Conservation (phyloP, 2,797 vertebrate genomes). For the Tragelaphus oryx region DNA sequence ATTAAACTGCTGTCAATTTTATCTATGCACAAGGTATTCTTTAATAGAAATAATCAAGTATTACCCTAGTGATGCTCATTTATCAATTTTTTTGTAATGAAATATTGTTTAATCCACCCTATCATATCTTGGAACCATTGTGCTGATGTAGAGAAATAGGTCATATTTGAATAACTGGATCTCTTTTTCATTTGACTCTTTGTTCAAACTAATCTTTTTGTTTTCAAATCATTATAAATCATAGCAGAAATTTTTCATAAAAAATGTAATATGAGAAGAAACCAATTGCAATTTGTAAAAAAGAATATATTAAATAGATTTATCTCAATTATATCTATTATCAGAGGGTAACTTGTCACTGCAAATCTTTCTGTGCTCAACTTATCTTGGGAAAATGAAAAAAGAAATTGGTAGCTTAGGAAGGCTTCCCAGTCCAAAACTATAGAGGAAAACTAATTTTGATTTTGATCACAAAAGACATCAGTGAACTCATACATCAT, state of each 20-base stretch:
- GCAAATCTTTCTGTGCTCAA: constrained; percentile 40
- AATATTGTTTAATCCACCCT: not conserved
- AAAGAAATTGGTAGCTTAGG: not conserved
- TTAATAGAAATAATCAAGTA: not conserved
- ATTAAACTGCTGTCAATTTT: not conserved
- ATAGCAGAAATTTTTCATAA: not conserved
- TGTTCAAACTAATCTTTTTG: not conserved
- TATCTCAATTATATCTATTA: not conserved
- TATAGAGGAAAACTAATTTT: constrained; percentile 63
- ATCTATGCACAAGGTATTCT: not conserved
- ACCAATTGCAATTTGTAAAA: not conserved
- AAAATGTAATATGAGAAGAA: not conserved
- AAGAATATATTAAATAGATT: not conserved
- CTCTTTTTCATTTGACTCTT: not conserved
- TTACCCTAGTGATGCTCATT: not conserved
- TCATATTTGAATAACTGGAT: not conserved
- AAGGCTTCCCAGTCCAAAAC: constrained; percentile 36
- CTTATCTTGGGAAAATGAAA: constrained; percentile 17
- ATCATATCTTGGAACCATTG: not conserved
- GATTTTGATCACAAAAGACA: constrained; percentile 57
- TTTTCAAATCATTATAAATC: constrained; percentile 7
- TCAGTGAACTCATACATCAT: constrained; percentile 8
- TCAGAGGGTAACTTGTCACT: not conserved
- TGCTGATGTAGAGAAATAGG: not conserved
- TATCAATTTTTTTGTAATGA: not conserved